Percentiles rank a stretch among this genome's conserved stretches.
Evolutionary conservation across 2,113 vertebrate genomes (phyloP).

Genomic region (Myiagra hebetior): DNA sequence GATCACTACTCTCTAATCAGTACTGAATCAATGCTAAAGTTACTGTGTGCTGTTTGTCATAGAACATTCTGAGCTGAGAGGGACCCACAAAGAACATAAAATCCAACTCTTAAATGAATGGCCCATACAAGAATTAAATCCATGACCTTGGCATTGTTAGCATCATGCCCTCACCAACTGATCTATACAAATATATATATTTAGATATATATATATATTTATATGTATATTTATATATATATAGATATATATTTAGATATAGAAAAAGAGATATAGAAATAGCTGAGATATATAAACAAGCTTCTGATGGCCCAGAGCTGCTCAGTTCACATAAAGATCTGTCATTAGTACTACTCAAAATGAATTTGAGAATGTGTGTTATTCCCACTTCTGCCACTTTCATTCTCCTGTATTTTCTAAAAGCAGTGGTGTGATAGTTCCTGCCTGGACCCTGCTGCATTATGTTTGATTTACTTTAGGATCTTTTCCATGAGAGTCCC

Average conservation of each 20-base stretch:
- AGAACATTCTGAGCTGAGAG: neutral
- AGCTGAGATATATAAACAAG: neutral
- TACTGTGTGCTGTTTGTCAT: neutral
- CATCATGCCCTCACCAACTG: neutral
- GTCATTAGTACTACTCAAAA: neutral
- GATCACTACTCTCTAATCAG: neutral
- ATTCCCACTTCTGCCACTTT: neutral
- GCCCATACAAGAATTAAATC: accelerated
- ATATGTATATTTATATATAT: neutral
- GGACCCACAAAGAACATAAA: accelerated
- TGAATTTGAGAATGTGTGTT: neutral
- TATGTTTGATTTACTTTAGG: neutral
- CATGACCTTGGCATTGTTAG: neutral
- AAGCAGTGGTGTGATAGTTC: neutral
- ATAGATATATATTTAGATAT: neutral
- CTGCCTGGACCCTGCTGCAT: neutral
- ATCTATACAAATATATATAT: neutral
- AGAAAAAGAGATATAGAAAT: neutral
- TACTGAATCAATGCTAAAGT: neutral
- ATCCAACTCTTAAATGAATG: neutral
- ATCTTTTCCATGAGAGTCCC: neutral
- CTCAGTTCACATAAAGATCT: neutral
- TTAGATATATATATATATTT: neutral
- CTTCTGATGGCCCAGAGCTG: neutral
- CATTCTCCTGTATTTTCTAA: neutral